Evolutionary conservation across 2,113 vertebrate species (phyloP).

Genomic region (Monarcha castaneiventris): DNA sequence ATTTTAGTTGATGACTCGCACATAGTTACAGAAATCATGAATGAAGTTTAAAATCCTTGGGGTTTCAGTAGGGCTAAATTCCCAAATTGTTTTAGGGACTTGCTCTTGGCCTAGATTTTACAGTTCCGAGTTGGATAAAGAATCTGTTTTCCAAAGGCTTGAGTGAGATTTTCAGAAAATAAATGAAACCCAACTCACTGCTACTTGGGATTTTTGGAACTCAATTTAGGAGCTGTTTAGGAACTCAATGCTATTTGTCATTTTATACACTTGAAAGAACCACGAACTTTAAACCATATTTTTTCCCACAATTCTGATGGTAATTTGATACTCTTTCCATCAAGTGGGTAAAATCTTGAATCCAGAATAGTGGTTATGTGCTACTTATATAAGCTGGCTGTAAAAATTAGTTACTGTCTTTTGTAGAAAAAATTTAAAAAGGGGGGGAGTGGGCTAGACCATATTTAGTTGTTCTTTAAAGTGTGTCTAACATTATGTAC

Average conservation of each 20-base stretch:
- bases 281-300: background rate
- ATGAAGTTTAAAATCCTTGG: rapidly evolving
- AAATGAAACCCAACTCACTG: background rate
- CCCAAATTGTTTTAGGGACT: background rate
- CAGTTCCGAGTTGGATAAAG: background rate
- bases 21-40: rapidly evolving
- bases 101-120: background rate
- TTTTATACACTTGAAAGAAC: background rate
- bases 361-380: background rate
- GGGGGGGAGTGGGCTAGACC: rapidly evolving
- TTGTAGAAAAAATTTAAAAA: background rate
- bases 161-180: background rate
- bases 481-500: background rate
- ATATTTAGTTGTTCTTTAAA: background rate
- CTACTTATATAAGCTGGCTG: background rate
- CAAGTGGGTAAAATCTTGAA: background rate
- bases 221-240: no score
- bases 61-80: background rate
- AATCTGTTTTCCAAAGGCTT: background rate
- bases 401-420: background rate
- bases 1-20: background rate
- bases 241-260: background rate
- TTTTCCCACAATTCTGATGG: background rate
- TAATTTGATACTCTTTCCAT: background rate
- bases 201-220: no score